These are phyloP conservation scores for Germaria angustata DNA, from an alignment of 2,888 invertebrate genomes.

Conservation along the genomic window DNA sequence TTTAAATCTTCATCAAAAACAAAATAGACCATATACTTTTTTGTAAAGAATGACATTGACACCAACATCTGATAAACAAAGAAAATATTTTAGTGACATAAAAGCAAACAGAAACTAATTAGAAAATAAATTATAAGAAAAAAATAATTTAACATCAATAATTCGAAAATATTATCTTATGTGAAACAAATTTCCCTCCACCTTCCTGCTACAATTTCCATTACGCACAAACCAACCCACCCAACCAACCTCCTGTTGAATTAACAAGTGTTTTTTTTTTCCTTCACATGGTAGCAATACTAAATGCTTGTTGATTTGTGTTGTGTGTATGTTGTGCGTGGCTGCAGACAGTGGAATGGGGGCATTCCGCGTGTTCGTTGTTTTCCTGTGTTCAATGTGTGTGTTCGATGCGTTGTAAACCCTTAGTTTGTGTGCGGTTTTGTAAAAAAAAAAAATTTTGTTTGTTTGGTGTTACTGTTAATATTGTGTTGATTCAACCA, in stretches of 20 bases:
- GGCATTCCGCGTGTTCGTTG: constrained; percentile 53
- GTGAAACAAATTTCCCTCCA: not conserved
- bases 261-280: constrained; percentile 55
- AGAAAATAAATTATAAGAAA: not conserved
- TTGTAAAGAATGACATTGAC: constrained; percentile 60
- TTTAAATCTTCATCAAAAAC: constrained; percentile 62
- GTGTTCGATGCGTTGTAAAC: constrained; percentile 10
- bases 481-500: not conserved
- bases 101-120: constrained; percentile 14
- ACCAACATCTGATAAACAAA: constrained; percentile 40
- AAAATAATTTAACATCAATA: not conserved
- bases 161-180: not conserved
- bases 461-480: not conserved
- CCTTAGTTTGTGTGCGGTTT: constrained; percentile 31
- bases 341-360: constrained; percentile 17
- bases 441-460: not conserved
- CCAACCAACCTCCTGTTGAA: constrained; percentile 54
- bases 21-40: constrained; percentile 52
- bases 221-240: not conserved
- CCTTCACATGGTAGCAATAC: constrained; percentile 27
- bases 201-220: not conserved
- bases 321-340: constrained; percentile 41
- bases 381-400: constrained; percentile 13
- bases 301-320: constrained; percentile 62
- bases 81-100: constrained; percentile 25